Percentiles rank a stretch among this genome's conserved stretches.
phyloP scores from a whole-genome alignment of 2,888 invertebrate species.

The Kuschelorhynchus macadamiae region DNA sequence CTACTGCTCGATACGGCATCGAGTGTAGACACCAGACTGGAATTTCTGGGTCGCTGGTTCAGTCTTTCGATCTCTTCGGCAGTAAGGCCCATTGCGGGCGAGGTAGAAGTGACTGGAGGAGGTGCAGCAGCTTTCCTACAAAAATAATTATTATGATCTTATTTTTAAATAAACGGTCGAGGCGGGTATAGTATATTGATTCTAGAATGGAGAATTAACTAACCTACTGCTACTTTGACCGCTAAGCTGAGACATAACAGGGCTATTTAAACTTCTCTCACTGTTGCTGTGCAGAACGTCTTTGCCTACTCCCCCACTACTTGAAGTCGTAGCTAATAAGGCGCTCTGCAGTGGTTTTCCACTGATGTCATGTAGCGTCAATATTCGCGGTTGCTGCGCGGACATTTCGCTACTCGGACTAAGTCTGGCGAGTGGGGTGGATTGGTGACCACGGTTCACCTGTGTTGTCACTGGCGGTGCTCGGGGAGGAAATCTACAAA shows the following conservation, averaged over 20 bases:
- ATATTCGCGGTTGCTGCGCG: conserved; percentile 90
- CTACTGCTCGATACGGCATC: conserved; percentile 95
- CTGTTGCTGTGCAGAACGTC: conserved; percentile 92
- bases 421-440: conserved; percentile 89
- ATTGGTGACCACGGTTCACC: conserved; percentile 75
- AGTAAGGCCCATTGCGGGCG: conserved; percentile 87
- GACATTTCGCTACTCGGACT: conserved; percentile 95
- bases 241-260: conserved; percentile 92
- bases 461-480: conserved; percentile 80
- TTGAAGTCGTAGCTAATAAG: conserved; percentile 88
- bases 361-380: conserved; percentile 94
- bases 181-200: no score
- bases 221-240: conserved; percentile 83
- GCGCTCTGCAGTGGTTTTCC: conserved; percentile 94
- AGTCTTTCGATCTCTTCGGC: conserved; percentile 94
- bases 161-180: no score
- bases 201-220: conserved; percentile 65
- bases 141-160: neutral
- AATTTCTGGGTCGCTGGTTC: conserved; percentile 81
- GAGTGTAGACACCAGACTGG: conserved; percentile 91
- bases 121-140: conserved; percentile 78
- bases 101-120: conserved; percentile 78
- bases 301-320: conserved; percentile 86
- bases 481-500: conserved; percentile 69
- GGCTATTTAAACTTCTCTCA: conserved; percentile 92